Percentiles rank a stretch among this genome's conserved stretches.
Evolutionary conservation across 2,797 vertebrate genomes (phyloP).

Genomic region (Synanceia verrucosa): DNA sequence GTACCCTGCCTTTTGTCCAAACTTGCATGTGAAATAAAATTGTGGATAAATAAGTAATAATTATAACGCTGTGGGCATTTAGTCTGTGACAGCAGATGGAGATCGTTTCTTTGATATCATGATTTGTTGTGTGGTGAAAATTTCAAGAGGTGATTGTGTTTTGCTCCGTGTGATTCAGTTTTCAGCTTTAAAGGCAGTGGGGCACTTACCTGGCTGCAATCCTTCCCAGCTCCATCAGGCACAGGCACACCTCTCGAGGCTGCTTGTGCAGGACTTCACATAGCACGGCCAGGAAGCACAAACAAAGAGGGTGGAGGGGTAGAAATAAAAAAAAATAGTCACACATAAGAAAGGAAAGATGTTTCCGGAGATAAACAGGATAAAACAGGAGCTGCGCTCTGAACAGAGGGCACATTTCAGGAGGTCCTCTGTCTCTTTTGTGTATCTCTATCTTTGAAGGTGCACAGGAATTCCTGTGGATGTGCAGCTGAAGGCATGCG

Average conservation of each 20-base stretch:
- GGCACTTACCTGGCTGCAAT: constrained; percentile 90
- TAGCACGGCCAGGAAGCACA: constrained; percentile 23
- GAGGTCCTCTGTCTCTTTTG: constrained; percentile 36
- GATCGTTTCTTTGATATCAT: neutral
- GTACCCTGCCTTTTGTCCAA: no score
- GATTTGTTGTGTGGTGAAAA: neutral
- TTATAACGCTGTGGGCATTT: no score
- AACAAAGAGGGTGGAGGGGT: constrained; percentile 26
- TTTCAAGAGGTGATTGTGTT: neutral
- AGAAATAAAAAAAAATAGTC: constrained; percentile 22
- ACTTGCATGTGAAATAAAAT: no score
- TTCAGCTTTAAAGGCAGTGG: neutral
- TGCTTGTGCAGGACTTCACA: constrained; percentile 93
- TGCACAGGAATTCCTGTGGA: constrained; percentile 54
- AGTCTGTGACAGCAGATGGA: neutral
- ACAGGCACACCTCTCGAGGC: constrained; percentile 94
- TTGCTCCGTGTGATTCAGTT: neutral
- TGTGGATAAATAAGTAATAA: neutral
- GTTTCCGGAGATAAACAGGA: constrained; percentile 62
- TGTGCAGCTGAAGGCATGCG: constrained; percentile 56
- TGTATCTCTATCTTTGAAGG: constrained; percentile 58
- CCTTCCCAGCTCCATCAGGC: constrained; percentile 93
- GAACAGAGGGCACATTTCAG: constrained; percentile 39
- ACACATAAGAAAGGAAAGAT: constrained; percentile 58
- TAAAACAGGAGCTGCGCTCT: constrained; percentile 21